Percentiles rank a stretch among this genome's conserved stretches.
Evolutionary conservation across 1,140 invertebrate genomes (phyloP).

Genomic region (Drosophila grimshawi): DNA sequence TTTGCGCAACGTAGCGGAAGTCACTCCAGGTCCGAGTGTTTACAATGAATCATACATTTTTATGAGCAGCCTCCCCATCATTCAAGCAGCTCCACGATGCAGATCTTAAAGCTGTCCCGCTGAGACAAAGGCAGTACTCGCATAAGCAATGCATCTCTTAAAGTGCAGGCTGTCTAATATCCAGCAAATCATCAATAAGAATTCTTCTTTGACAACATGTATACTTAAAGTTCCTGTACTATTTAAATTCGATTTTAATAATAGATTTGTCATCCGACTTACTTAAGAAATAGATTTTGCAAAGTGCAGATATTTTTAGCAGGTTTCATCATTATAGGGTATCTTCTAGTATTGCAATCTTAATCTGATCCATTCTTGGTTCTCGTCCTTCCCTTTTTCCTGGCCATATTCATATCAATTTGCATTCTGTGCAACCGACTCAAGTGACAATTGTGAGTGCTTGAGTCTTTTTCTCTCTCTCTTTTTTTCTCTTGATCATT

Average conservation of each 20-base stretch:
- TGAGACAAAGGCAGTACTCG: constrained; percentile 54
- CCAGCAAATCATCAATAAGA: neutral
- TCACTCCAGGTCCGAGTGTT: constrained; percentile 51
- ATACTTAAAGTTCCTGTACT: no score
- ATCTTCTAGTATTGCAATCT: neutral
- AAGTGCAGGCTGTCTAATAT: constrained; percentile 27
- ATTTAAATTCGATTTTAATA: no score
- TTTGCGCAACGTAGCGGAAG: constrained; percentile 58
- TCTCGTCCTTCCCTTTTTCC: neutral
- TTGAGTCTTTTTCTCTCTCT: constrained; percentile 36
- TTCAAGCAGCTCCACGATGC: constrained; percentile 12
- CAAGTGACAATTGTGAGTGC: constrained; percentile 58
- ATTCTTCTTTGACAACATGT: neutral
- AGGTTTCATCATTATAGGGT: neutral
- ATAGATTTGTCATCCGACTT: no score
- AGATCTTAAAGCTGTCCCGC: constrained; percentile 34
- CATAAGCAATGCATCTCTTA: constrained; percentile 64
- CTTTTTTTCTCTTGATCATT: constrained; percentile 36
- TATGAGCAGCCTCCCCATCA: constrained; percentile 31
- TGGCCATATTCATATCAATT: constrained; percentile 60
- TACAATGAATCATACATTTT: constrained; percentile 73
- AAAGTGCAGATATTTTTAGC: no score
- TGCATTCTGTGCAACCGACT: constrained; percentile 69
- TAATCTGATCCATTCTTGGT: neutral
- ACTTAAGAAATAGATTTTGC: no score